Evolutionary conservation across 1,140 invertebrate genomes (phyloP), one percentile per base, ranked within the genome.

Genomic region (Hesperophylax magnus): DNA sequence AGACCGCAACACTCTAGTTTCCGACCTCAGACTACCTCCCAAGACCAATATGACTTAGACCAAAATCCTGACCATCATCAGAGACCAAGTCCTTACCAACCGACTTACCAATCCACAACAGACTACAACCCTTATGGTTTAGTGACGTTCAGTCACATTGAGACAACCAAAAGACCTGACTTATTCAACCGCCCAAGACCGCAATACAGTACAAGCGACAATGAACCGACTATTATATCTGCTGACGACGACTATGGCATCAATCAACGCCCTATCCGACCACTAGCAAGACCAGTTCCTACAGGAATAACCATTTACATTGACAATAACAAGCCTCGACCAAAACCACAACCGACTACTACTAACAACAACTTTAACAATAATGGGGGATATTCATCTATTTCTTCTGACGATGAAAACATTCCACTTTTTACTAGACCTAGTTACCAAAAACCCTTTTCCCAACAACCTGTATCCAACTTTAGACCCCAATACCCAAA

Each of bases 101-200:
- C 80, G 7, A 63, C 17, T 52, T 79, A 81, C 60, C 14, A 79
- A 53, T 78, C 78, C 78, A 79, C 86, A 18, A 89, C 88, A 4
- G 88, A 87, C 77, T 87, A 88, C 81, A 89, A 87, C 77, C 83
- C 86, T 61, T 86, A 87, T 56, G 88, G 87, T 85, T 84, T 89
- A 78, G 85, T 88, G 27, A 89, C 88, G 80, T 89, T 89, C 81
- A 86, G 87, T 20, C 88, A 89, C 69, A 85, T 89, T 78, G 88
- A 88, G 8, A 88, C 87, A 86, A 89, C 78, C 9, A 83, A 83
- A 79, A 27, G 52, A 47, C 74, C 79, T 47, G 79, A 78, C 80
- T 74, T 77, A 27, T 81, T 81, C 34, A 78, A 78, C 34, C 24
- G 75, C 34, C 72, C 79, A 9, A 34, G 27, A 58, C 52, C 67